These are phyloP conservation scores for Therioaphis trifolii DNA, from an alignment of 2,888 invertebrate genomes.

Conservation along the genomic window DNA sequence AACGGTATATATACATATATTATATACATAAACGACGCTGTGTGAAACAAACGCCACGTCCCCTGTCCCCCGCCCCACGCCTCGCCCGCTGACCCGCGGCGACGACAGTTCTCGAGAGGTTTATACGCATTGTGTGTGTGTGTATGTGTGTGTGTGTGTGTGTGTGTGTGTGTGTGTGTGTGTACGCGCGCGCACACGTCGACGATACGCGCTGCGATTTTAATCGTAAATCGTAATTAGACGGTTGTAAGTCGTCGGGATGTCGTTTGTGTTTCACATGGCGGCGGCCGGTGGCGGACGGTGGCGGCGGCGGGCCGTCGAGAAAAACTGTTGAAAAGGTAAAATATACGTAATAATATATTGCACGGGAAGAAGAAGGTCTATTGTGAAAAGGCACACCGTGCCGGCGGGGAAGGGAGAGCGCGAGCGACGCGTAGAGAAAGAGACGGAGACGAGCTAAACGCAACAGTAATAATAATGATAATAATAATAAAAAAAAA, in stretches of 20 bases:
- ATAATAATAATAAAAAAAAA: conserved; percentile 33
- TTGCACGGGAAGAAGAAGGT: background rate
- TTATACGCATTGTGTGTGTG: too few relatives aligned
- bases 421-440: background rate
- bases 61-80: background rate
- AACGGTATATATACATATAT: conserved; percentile 17
- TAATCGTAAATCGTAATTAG: conserved; percentile 52
- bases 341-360: conserved; percentile 6
- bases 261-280: conserved; percentile 26
- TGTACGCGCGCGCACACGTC: background rate
- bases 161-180: too few relatives aligned
- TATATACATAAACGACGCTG: background rate
- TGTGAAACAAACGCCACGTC: conserved; percentile 24
- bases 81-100: background rate
- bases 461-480: conserved; percentile 12
- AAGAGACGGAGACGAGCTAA: background rate
- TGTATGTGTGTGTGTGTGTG: too few relatives aligned
- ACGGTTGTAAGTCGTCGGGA: conserved; percentile 38
- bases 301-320: conserved; percentile 7
- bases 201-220: conserved; percentile 18
- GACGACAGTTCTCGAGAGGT: background rate
- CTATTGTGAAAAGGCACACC: background rate
- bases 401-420: background rate
- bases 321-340: conserved; percentile 24
- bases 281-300: too few relatives aligned